Evolutionary conservation across 2,113 vertebrate genomes (phyloP).

Genomic region (Siniperca knerii): DNA sequence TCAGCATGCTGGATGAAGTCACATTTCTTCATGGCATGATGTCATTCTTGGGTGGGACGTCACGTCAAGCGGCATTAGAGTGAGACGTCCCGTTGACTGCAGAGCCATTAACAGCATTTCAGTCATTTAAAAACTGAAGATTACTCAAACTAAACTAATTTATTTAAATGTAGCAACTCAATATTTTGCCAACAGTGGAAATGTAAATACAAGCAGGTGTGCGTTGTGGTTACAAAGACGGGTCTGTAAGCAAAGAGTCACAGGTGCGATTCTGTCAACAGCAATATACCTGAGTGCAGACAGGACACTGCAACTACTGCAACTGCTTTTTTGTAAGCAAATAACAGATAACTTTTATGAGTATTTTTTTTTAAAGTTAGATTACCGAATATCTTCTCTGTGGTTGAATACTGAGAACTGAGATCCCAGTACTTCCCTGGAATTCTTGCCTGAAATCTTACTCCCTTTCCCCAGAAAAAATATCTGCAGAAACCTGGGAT

Average conservation of each 20-base stretch:
- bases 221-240: constrained; percentile 6
- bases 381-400: background rate
- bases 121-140: background rate
- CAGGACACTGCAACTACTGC: constrained; percentile 27
- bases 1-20: constrained; percentile 43
- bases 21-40: constrained; percentile 58
- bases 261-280: constrained; percentile 50
- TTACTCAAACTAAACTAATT: constrained; percentile 22
- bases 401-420: background rate
- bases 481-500: background rate
- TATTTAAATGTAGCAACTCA: constrained; percentile 2
- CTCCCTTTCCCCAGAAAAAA: background rate
- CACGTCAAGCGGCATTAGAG: constrained; percentile 49
- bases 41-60: constrained; percentile 63
- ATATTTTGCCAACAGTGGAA: constrained; percentile 48
- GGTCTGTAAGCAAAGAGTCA: constrained; percentile 30
- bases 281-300: constrained; percentile 30
- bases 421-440: background rate
- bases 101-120: constrained; percentile 6
- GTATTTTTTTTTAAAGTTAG: background rate
- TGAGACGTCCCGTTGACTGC: constrained; percentile 25
- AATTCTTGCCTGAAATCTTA: background rate
- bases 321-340: background rate
- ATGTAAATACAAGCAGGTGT: constrained; percentile 44
- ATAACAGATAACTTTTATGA: background rate